Conservation (phyloP, 1,140 invertebrate genomes). For the Drosophila ironensis region DNA sequence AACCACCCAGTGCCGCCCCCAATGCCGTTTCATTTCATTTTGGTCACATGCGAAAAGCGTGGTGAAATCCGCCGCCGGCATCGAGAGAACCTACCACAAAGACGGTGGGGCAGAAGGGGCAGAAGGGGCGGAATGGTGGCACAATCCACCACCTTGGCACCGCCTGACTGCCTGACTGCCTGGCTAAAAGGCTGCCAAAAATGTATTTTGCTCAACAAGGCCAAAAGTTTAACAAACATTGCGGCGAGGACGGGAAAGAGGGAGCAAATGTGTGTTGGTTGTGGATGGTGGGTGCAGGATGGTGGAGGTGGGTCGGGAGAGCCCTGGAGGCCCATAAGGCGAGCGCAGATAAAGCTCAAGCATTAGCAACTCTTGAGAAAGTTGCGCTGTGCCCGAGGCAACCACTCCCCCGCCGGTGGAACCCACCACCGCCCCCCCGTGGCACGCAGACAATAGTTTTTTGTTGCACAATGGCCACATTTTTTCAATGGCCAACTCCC, state of each 20-base stretch:
- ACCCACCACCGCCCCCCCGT: not conserved
- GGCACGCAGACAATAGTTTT: constrained; percentile 22
- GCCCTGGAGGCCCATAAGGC: constrained; percentile 70
- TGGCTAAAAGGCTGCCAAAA: constrained; percentile 48
- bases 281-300: too few species aligned
- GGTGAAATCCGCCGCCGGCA: constrained; percentile 66
- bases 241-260: not conserved
- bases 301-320: too few species aligned
- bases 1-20: too few species aligned
- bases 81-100: constrained; percentile 37
- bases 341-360: constrained; percentile 63
- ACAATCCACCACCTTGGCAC: constrained; percentile 18
- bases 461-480: constrained; percentile 16
- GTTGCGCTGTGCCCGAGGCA: constrained; percentile 57
- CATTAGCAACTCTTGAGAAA: constrained; percentile 71
- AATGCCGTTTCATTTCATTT: too few species aligned
- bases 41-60: constrained; percentile 37
- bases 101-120: not conserved
- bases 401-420: not conserved
- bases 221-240: constrained; percentile 61
- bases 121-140: not conserved
- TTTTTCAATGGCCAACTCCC: constrained; percentile 3
- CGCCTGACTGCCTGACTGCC: constrained; percentile 8
- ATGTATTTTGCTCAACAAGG: constrained; percentile 53
- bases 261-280: too few species aligned